Conservation (phyloP, 1,140 invertebrate species). For the roundworm (Caenorhabditis elegans) region WBcel235 BX284605.5:11233001-11233500, state of each 20-base stretch:
- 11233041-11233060: no score
- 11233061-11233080: no score
- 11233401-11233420: constrained; percentile 16
- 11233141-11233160: no score
- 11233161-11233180: no score
- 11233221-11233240: not conserved
- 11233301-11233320: constrained; percentile 1
- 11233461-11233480: not conserved
- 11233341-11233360: not conserved
- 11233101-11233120: no score
- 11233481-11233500: not conserved
- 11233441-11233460: not conserved
- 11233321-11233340: not conserved
- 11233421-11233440: constrained; percentile 19
- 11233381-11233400: constrained; percentile 20
- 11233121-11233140: no score
- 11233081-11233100: no score
- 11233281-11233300: not conserved
- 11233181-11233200: not conserved
- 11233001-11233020: no score
- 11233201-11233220: not conserved
- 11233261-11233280: not conserved
- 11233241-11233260: constrained; percentile 16
- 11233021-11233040: no score
- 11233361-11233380: not conserved